Evolutionary conservation across 2,113 vertebrate species (phyloP).

Genomic region (Lasiurus borealis): DNA sequence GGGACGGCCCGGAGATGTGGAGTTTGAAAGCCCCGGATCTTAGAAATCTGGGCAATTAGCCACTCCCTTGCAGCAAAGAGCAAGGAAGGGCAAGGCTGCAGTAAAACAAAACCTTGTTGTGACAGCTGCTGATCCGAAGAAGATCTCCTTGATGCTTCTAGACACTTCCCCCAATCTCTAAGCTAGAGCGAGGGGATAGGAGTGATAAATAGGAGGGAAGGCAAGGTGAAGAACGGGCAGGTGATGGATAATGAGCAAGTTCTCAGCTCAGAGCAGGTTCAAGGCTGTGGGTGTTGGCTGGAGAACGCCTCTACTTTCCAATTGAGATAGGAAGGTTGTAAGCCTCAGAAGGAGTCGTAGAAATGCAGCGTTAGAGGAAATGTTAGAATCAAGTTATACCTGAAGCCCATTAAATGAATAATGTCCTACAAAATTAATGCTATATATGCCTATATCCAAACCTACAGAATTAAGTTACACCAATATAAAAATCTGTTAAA

Average conservation of each 20-base stretch:
- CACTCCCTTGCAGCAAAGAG: slow-evolving; percentile 61
- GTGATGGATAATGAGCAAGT: slow-evolving; percentile 5
- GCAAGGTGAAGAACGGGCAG: background rate
- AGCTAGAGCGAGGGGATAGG: background rate
- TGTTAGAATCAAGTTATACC: slow-evolving; percentile 36
- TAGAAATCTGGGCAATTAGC: slow-evolving; percentile 72
- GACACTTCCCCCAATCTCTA: background rate
- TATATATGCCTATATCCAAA: background rate
- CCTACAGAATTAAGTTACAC: background rate
- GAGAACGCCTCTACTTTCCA: slow-evolving; percentile 30
- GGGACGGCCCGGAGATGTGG: background rate
- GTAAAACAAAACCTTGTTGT: slow-evolving; percentile 12
- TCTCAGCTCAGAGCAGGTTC: background rate
- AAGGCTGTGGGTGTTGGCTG: background rate
- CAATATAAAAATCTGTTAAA: slow-evolving; percentile 22
- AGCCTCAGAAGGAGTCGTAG: background rate
- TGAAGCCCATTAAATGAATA: background rate
- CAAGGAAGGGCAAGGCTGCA: slow-evolving; percentile 9
- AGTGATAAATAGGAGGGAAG: background rate
- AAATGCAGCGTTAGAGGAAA: slow-evolving; percentile 15
- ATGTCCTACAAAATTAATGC: background rate
- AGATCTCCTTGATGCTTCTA: background rate
- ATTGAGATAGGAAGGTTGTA: background rate
- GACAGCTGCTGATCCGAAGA: slow-evolving; percentile 54
- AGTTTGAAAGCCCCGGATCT: slow-evolving; percentile 47